These are phyloP conservation scores for Aleadryas rufinucha DNA, from an alignment of 2,113 vertebrate species.

Conservation along the genomic window DNA sequence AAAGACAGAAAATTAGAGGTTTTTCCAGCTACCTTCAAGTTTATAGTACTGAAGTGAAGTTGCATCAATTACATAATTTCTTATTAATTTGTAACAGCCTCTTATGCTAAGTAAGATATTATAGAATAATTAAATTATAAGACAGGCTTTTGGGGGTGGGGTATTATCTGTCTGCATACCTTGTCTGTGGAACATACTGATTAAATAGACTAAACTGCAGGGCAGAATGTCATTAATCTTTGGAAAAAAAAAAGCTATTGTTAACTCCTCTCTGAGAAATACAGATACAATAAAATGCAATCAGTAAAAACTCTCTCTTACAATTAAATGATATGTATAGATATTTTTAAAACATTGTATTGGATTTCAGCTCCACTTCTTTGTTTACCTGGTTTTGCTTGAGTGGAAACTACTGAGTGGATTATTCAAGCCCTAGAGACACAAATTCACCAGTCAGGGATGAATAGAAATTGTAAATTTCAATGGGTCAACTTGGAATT, in stretches of 20 bases:
- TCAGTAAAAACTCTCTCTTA: background rate
- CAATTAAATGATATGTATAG: background rate
- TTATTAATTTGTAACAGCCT: background rate
- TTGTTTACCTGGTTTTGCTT: background rate
- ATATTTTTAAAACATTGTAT: background rate
- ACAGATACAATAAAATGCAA: background rate
- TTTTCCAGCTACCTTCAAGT: background rate
- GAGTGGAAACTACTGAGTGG: background rate
- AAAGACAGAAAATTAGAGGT: background rate
- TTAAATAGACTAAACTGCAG: background rate
- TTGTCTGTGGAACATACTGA: background rate
- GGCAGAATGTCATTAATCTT: background rate
- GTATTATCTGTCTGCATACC: background rate
- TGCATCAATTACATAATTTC: background rate
- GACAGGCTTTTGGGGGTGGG: background rate
- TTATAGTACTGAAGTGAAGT: background rate
- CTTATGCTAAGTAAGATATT: background rate
- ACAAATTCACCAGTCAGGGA: background rate
- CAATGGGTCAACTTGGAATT: background rate
- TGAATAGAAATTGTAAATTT: background rate
- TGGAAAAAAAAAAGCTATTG: background rate
- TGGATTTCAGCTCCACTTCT: background rate
- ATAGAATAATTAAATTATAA: background rate
- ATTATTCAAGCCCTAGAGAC: background rate
- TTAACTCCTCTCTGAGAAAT: background rate